Conservation (phyloP, 2,797 vertebrate genomes). For the Brachyrhaphis roseni region DNA sequence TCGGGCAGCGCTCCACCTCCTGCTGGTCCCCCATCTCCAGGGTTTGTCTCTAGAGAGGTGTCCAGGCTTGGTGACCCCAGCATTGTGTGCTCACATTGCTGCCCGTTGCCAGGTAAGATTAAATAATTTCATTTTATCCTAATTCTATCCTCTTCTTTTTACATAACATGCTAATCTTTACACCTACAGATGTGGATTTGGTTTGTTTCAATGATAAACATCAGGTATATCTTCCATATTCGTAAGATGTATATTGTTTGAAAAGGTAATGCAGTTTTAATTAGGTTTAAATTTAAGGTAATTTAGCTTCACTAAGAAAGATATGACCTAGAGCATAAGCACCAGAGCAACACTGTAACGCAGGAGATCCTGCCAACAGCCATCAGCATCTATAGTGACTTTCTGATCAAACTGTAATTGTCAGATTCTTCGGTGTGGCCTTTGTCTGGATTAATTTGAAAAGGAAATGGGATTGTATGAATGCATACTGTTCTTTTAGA, state of each 20-base stretch:
- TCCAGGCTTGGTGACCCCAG: conserved; percentile 75
- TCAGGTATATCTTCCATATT: neutral
- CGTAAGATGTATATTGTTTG: neutral
- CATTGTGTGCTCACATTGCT: conserved; percentile 77
- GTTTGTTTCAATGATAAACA: neutral
- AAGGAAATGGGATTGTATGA: neutral
- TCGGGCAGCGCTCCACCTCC: conserved; percentile 82
- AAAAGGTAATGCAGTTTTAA: neutral
- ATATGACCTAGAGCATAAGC: neutral
- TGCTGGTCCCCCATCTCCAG: conserved; percentile 85
- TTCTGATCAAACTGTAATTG: neutral
- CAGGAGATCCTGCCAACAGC: neutral
- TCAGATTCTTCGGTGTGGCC: neutral
- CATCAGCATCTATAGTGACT: neutral
- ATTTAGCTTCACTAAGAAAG: neutral
- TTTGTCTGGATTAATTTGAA: neutral
- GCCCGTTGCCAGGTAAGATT: conserved; percentile 84
- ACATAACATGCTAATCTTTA: neutral
- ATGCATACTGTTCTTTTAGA: neutral
- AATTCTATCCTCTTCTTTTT: neutral
- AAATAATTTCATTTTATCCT: neutral
- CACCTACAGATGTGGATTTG: neutral
- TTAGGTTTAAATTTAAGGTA: neutral
- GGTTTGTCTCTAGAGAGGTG: conserved; percentile 78
- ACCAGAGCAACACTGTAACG: neutral